Evolutionary conservation across 2,888 invertebrate species (phyloP).

Genomic region (Pachymerium ferrugineum): DNA sequence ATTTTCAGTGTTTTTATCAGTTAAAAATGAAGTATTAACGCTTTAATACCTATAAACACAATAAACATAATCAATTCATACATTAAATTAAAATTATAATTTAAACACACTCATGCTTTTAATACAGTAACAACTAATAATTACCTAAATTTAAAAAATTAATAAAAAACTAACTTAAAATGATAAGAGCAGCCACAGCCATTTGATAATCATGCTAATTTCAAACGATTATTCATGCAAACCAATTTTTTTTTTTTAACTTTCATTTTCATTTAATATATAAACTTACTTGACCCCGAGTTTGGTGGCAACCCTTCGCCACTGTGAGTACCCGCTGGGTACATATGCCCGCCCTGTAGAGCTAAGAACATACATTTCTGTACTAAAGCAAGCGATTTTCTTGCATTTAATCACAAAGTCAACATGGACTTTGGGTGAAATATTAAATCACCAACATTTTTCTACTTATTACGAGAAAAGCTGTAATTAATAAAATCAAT

Average conservation of each 20-base stretch:
- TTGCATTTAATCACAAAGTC: slow-evolving; percentile 12
- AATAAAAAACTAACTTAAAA: not conserved
- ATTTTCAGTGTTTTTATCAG: no score
- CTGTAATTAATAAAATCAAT: slow-evolving; percentile 12
- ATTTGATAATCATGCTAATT: not conserved
- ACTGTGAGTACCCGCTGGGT: slow-evolving; percentile 55
- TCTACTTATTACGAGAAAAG: not conserved
- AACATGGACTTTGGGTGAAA: slow-evolving; percentile 27
- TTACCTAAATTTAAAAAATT: not conserved
- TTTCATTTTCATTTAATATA: not conserved
- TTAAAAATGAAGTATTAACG: no score
- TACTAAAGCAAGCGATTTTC: slow-evolving; percentile 20
- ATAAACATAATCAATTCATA: no score
- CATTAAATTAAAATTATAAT: no score
- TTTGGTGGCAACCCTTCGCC: slow-evolving; percentile 89
- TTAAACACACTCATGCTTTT: no score
- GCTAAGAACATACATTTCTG: slow-evolving; percentile 36
- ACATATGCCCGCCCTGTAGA: slow-evolving; percentile 39
- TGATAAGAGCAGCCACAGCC: not conserved
- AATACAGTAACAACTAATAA: no score
- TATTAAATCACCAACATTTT: slow-evolving; percentile 12
- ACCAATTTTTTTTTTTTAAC: not conserved
- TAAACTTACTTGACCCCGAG: slow-evolving; percentile 91
- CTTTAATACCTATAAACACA: no score
- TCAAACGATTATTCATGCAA: slow-evolving; percentile 16